These are phyloP conservation scores for Meles meles DNA, from an alignment of 2,113 vertebrate genomes.

Conservation along the genomic window DNA sequence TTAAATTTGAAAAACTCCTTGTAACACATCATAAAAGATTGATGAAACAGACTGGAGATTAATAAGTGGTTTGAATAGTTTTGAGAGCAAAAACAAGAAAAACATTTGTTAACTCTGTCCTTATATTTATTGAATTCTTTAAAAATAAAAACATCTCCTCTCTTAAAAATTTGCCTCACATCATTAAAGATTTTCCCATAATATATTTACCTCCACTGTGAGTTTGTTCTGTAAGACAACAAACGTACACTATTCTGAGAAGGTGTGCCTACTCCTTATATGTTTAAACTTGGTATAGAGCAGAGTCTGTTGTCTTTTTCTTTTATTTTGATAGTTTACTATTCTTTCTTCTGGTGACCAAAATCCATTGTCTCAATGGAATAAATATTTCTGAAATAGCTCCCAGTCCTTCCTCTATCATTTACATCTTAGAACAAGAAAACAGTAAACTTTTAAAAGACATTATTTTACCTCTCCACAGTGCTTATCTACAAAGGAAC, in stretches of 20 bases:
- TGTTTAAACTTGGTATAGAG: background rate
- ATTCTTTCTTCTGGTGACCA: conserved; percentile 82
- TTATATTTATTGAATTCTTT: conserved; percentile 66
- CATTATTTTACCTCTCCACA: conserved; percentile 86
- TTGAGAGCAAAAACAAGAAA: conserved; percentile 60
- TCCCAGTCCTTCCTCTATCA: conserved; percentile 81
- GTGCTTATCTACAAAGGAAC: conserved; percentile 91
- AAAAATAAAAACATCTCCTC: conserved; percentile 60
- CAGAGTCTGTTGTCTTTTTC: conserved; percentile 71
- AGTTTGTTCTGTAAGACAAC: background rate
- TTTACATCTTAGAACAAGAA: conserved; percentile 84
- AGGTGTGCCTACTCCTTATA: conserved; percentile 57
- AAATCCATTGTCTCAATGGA: conserved; percentile 81
- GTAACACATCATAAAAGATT: conserved; percentile 76
- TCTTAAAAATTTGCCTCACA: conserved; percentile 43
- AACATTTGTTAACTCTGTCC: conserved; percentile 65
- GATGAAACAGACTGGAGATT: conserved; percentile 80
- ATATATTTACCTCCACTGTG: background rate
- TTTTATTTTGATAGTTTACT: conserved; percentile 76
- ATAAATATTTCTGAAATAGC: conserved; percentile 84
- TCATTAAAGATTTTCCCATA: background rate
- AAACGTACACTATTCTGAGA: background rate
- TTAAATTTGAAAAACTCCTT: conserved; percentile 72
- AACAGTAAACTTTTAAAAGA: conserved; percentile 86
- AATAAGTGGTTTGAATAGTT: conserved; percentile 70